Evolutionary conservation across 1,140 invertebrate genomes (phyloP).

Genomic region (Fopius arisanus): DNA sequence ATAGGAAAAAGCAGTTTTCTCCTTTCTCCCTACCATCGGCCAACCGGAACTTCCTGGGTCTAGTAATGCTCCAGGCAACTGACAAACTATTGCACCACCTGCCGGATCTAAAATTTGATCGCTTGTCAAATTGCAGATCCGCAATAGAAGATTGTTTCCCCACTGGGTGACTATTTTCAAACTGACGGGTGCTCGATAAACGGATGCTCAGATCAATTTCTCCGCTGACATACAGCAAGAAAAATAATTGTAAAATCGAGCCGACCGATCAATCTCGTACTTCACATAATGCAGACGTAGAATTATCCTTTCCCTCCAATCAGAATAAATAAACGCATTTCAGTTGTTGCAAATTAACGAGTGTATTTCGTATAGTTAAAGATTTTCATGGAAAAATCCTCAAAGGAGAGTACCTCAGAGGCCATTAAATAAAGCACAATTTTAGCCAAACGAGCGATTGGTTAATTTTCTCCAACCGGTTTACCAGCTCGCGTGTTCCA

Average conservation of each 20-base stretch:
- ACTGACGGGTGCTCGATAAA: background rate
- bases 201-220: background rate
- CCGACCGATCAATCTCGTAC: no score
- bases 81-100: slow-evolving; percentile 7
- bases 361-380: no score
- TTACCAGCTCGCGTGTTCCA: background rate
- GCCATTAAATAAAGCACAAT: background rate
- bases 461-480: background rate
- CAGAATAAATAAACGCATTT: no score
- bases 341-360: no score
- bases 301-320: no score
- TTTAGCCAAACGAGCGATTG: background rate
- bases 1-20: background rate
- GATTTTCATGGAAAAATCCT: background rate
- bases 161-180: background rate
- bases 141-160: background rate
- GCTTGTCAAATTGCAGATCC: slow-evolving; percentile 8
- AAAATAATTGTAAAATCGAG: no score
- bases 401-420: background rate
- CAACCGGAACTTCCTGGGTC: background rate
- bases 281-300: no score
- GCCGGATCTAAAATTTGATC: slow-evolving; percentile 12
- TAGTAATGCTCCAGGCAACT: slow-evolving; percentile 12
- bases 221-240: background rate
- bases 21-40: background rate